A percentile compares a stretch with the other conserved stretches of the same genome.
Evolutionary conservation across 2,113 vertebrate species (phyloP).

Genomic region (Sakesphorus luctuosus): DNA sequence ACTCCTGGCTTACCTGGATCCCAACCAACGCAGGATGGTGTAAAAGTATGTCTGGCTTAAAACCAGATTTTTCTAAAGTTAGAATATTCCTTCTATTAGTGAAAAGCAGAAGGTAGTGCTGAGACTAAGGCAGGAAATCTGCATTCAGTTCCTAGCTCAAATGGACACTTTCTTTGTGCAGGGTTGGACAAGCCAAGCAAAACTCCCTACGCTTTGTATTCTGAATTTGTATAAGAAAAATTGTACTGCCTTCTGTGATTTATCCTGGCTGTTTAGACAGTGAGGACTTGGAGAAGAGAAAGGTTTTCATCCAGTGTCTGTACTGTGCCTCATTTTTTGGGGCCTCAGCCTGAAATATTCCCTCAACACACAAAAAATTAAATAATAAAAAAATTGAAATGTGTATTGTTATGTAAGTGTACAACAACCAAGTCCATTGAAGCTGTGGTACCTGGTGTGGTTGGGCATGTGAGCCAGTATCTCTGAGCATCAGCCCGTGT

Average conservation of each 20-base stretch:
- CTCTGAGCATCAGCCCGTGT: not conserved
- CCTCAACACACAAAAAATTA: not conserved
- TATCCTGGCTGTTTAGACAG: not conserved
- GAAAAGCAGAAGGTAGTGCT: not conserved
- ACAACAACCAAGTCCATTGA: not conserved
- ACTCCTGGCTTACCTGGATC: not conserved
- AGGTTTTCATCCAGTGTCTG: not conserved
- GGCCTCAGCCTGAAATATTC: not conserved
- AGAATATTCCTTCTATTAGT: not conserved
- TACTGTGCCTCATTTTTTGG: not conserved
- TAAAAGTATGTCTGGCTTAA: not conserved
- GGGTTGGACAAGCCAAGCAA: not conserved
- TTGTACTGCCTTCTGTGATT: not conserved
- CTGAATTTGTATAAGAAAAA: not conserved
- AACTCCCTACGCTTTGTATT: not conserved
- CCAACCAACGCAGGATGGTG: not conserved
- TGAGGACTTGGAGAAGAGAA: not conserved
- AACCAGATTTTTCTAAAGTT: not conserved
- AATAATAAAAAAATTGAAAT: not conserved
- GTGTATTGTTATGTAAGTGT: not conserved
- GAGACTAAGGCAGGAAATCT: slow-evolving; percentile 15
- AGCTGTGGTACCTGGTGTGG: not conserved
- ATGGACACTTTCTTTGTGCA: not conserved
- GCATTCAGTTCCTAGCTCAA: not conserved
- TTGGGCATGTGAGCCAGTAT: accelerated